phyloP scores from a whole-genome alignment of 2,888 invertebrate genomes.

The Acleris emargana region DNA sequence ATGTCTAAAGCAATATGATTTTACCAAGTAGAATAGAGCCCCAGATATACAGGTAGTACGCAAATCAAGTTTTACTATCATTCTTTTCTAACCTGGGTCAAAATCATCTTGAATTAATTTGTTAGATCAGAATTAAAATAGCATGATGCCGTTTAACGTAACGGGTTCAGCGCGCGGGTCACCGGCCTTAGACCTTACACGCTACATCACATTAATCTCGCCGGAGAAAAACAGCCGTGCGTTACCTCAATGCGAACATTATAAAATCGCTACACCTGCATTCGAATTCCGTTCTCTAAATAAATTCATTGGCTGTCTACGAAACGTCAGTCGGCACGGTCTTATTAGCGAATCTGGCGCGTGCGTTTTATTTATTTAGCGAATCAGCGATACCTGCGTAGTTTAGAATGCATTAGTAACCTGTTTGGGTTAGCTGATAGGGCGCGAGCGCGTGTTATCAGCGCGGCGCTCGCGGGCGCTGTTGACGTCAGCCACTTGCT shows the following conservation, averaged over 20 bases:
- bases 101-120: too few species aligned
- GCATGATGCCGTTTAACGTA: conserved; percentile 29
- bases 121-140: conserved; percentile 12
- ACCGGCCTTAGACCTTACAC: conserved; percentile 30
- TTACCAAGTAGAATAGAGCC: too few species aligned
- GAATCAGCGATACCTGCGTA: conserved; percentile 45
- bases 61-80: conserved; percentile 11
- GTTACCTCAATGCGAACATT: conserved; percentile 3
- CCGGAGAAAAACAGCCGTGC: conserved; percentile 4
- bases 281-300: conserved; percentile 26
- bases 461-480: conserved; percentile 39
- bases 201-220: conserved; percentile 18
- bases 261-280: conserved; percentile 9
- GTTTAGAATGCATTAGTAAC: conserved; percentile 49
- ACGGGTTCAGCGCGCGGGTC: conserved; percentile 31
- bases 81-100: conserved; percentile 6
- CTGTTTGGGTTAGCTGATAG: conserved; percentile 55
- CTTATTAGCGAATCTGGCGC: conserved; percentile 29
- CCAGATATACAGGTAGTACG: background rate
- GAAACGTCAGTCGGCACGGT: conserved; percentile 30
- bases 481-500: conserved; percentile 53
- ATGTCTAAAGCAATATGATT: too few species aligned
- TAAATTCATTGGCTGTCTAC: conserved; percentile 24
- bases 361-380: conserved; percentile 35
- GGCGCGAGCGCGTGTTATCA: conserved; percentile 35